Conservation (phyloP, 2,888 invertebrate species). For the Tenthredo livida region DNA sequence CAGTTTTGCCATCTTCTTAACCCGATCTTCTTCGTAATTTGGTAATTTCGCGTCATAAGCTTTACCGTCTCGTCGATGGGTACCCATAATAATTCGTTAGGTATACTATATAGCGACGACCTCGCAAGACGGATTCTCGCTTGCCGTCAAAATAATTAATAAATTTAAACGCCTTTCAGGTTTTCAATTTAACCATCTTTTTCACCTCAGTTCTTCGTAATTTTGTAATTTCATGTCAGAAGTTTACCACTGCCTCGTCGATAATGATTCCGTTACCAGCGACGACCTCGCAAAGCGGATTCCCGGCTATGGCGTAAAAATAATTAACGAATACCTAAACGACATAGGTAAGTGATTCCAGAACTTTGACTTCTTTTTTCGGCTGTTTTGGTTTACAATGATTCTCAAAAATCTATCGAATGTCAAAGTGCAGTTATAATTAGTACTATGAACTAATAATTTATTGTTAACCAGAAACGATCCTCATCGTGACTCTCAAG, state of each 20-base stretch:
- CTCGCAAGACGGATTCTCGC: slow-evolving; percentile 26
- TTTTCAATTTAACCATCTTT: too few relatives aligned
- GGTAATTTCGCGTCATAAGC: slow-evolving; percentile 11
- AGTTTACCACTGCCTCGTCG: neutral
- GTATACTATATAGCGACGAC: neutral
- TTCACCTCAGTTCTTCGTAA: neutral
- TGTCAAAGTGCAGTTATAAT: neutral
- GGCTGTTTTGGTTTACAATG: neutral
- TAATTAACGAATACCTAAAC: neutral
- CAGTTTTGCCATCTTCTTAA: neutral
- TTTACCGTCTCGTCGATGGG: neutral
- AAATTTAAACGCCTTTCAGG: neutral
- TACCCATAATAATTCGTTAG: neutral
- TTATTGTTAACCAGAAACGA: neutral
- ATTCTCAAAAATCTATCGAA: neutral
- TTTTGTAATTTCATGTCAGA: slow-evolving; percentile 20
- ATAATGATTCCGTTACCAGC: neutral
- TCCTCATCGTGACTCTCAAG: neutral
- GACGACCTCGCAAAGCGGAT: slow-evolving; percentile 40
- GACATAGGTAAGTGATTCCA: neutral
- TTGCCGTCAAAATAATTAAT: neutral
- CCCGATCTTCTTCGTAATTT: neutral
- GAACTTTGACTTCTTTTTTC: neutral
- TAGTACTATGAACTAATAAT: neutral
- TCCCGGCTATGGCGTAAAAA: neutral